A percentile compares a stretch with the other conserved stretches of the same genome.
Evolutionary conservation across 2,888 invertebrate species (phyloP).

Genomic region (Agriopis leucophaearia): DNA sequence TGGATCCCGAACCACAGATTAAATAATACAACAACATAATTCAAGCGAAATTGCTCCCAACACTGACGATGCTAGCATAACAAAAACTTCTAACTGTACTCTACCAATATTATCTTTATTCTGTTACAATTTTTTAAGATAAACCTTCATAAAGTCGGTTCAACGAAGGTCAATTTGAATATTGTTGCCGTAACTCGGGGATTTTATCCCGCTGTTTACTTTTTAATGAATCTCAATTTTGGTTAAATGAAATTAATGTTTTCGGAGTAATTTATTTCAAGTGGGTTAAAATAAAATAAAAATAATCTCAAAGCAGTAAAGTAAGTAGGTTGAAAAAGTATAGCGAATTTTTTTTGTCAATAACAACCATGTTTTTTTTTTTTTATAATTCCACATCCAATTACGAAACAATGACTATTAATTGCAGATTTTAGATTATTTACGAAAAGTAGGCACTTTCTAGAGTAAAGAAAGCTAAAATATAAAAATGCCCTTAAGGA

Average conservation of each 20-base stretch:
- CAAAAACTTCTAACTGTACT: constrained; percentile 43
- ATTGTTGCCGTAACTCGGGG: constrained; percentile 34
- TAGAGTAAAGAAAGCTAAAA: no score
- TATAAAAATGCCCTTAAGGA: no score
- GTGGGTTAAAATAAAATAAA: neutral
- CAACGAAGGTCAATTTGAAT: constrained; percentile 35
- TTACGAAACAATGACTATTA: no score
- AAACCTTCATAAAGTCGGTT: constrained; percentile 37
- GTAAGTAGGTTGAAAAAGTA: neutral
- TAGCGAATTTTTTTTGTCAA: neutral
- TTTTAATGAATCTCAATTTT: constrained; percentile 25
- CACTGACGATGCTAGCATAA: constrained; percentile 41
- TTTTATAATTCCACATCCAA: no score
- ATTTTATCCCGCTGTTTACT: constrained; percentile 25
- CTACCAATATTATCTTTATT: constrained; percentile 33
- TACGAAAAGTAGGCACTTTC: no score
- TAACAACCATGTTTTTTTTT: no score
- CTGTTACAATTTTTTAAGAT: constrained; percentile 32
- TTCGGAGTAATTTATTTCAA: neutral
- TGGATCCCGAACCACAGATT: constrained; percentile 48
- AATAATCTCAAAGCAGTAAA: neutral
- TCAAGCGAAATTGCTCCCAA: constrained; percentile 39
- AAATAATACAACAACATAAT: constrained; percentile 5
- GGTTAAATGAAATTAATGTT: constrained; percentile 11
- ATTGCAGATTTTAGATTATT: no score